Conservation (phyloP, 1,140 invertebrate genomes). For the Drosophila prosaltans region DNA sequence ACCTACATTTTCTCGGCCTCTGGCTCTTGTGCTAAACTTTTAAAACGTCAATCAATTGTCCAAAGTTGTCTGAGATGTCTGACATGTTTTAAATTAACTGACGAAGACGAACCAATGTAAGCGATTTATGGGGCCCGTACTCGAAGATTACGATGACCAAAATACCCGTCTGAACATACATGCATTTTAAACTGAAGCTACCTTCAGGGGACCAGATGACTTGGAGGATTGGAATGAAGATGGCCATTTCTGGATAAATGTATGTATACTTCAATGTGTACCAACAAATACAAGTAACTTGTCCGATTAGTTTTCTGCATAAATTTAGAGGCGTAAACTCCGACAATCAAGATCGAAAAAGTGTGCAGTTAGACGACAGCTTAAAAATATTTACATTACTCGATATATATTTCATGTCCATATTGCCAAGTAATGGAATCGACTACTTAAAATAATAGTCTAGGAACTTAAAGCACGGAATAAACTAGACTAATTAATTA, state of each 20-base stretch:
- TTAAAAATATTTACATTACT: no score
- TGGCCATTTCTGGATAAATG: slow-evolving; percentile 46
- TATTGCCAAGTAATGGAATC: no score
- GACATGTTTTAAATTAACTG: slow-evolving; percentile 82
- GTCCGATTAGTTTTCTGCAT: background rate
- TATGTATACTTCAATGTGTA: slow-evolving; percentile 5
- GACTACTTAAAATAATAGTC: no score
- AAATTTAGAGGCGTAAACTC: background rate
- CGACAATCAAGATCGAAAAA: background rate
- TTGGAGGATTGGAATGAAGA: slow-evolving; percentile 35
- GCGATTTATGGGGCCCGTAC: slow-evolving; percentile 72
- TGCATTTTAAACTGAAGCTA: slow-evolving; percentile 1
- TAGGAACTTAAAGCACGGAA: no score
- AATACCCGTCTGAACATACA: slow-evolving; percentile 19
- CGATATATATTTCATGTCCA: no score
- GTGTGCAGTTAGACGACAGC: no score
- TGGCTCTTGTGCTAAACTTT: slow-evolving; percentile 63
- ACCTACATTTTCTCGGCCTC: slow-evolving; percentile 23
- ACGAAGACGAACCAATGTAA: slow-evolving; percentile 77
- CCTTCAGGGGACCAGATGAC: background rate
- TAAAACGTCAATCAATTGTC: slow-evolving; percentile 82
- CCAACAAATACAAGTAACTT: background rate
- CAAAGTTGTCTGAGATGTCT: slow-evolving; percentile 80
- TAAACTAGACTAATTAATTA: no score
- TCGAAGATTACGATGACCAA: slow-evolving; percentile 64